Base-by-base conservation (phyloP, 2,888 invertebrate genomes). In the Macrophya alboannulata region DNA sequence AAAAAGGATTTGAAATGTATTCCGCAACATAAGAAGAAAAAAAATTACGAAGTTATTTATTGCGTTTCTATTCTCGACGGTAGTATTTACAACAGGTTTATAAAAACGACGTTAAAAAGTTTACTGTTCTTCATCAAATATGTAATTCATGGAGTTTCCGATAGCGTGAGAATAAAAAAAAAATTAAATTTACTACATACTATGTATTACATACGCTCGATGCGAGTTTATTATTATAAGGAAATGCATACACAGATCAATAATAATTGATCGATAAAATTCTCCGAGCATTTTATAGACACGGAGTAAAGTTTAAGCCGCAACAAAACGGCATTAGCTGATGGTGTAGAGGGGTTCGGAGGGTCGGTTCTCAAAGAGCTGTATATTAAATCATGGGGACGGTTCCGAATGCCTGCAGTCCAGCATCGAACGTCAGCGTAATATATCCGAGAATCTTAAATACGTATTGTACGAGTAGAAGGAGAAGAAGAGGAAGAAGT, bases 341-440 rank as follows among this genome's bases (percentile, higher is more conserved):
- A 77, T 51, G 6, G 55, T 77, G 10, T 2, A 10, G 62, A 51
- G 62, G 62, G 43, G 81, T 81, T 81, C 62, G 62, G 81, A 81
- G 81, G 59, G 81, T 62, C 40, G 62, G n/a, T 40, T 45, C 43
- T 45, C 5, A 21, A 77, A 55, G 51, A 77, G 48, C n/a, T 89
- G 91, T 92, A 92, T 92, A 93, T 93, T 92, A 93, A 93, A 92
- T 92, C 91, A 92, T 92, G 91, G 88, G 90, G 90, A 90, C 90
- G 88, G 90, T 90, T 89, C 88, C 88, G 89, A 90, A 92, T 92
- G 89, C 89, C 92, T 68, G 68, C 68, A 85, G 85, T 85, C 48
- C 85, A 45, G 37, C 85, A 76, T 62, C 10, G 79, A 79, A 68
- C 85, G 85, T 79, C 85, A 76, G 76, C 37, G 77, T 84, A 55